Evolutionary conservation across 2,113 vertebrate species (phyloP).

Genomic region (Vulpes vulpes): DNA sequence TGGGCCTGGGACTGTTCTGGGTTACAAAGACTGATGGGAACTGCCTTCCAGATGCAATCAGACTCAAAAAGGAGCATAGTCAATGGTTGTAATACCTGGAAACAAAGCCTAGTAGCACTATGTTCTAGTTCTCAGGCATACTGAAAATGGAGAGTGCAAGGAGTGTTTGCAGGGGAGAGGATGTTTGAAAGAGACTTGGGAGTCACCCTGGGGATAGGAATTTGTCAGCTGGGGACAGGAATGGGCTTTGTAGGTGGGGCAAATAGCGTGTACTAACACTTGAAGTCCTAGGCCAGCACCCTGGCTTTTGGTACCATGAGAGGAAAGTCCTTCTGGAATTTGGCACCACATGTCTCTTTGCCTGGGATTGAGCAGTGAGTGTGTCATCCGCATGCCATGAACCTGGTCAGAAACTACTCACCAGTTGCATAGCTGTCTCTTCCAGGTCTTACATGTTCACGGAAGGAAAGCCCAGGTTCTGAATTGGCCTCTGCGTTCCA

Average conservation of each 20-base stretch:
- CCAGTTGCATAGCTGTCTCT: background rate
- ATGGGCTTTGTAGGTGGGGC: background rate
- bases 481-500: background rate
- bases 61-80: background rate
- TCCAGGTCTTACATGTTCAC: background rate
- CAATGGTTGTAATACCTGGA: background rate
- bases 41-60: background rate
- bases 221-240: background rate
- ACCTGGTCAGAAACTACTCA: background rate
- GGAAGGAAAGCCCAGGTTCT: background rate
- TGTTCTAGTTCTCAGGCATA: background rate
- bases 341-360: background rate
- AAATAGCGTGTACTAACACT: background rate
- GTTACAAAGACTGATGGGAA: background rate
- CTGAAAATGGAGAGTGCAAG: background rate
- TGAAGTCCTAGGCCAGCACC: background rate
- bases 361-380: background rate
- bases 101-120: background rate
- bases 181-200: background rate
- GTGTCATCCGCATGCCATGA: background rate
- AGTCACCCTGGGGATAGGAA: too few relatives aligned
- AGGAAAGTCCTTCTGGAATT: background rate
- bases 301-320: background rate
- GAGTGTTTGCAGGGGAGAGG: background rate
- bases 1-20: background rate